Evolutionary conservation across 2,113 vertebrate species (phyloP).

Genomic region (Lampris megalopsis): DNA sequence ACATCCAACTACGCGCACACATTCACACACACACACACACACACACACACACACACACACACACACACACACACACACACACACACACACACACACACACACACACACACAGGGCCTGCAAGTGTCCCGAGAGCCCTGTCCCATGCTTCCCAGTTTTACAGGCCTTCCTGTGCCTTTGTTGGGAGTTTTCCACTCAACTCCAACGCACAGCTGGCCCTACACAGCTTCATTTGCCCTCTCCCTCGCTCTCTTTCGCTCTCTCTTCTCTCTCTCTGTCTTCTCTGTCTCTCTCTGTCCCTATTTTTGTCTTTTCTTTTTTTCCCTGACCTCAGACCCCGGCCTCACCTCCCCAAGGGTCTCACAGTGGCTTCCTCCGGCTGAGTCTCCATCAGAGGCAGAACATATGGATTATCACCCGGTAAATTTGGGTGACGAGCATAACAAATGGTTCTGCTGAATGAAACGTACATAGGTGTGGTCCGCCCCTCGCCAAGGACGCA

Average conservation of each 20-base stretch:
- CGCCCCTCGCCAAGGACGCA: background rate
- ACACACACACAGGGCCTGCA: constrained; percentile 41
- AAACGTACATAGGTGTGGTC: background rate
- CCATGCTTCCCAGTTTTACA: constrained; percentile 62
- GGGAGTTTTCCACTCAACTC: constrained; percentile 68
- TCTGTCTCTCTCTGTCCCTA: constrained; percentile 19
- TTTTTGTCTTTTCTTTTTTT: constrained; percentile 18
- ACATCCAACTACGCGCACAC: too few relatives aligned
- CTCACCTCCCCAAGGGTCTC: constrained; percentile 13
- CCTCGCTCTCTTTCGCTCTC: constrained; percentile 44
- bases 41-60: too few relatives aligned
- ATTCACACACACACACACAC: too few relatives aligned
- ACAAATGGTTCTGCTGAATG: background rate
- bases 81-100: background rate
- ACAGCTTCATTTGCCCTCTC: constrained; percentile 46
- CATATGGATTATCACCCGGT: background rate
- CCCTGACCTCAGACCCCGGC: background rate
- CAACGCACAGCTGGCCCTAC: constrained; percentile 50
- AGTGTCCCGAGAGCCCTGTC: constrained; percentile 65
- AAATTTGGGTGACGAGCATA: background rate
- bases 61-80: too few relatives aligned
- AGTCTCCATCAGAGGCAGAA: background rate
- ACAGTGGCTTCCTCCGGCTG: background rate
- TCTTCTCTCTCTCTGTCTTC: background rate
- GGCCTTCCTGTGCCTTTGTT: constrained; percentile 72